Conservation (phyloP, 2,113 vertebrate genomes). For the Mesocricetus auratus region DNA sequence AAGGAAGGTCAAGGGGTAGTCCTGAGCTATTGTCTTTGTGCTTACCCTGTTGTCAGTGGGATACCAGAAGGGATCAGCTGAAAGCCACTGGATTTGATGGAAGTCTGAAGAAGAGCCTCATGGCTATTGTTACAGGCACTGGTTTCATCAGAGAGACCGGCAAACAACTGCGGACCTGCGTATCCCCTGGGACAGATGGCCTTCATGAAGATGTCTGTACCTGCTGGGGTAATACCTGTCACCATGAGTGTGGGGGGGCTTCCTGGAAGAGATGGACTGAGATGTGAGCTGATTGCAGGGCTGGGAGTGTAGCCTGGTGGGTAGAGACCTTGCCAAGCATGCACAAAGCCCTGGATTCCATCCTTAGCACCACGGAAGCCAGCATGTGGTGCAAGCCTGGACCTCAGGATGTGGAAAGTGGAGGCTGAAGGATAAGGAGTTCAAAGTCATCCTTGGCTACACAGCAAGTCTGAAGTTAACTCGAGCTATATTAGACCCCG, state of each 20-base stretch:
- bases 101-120: not conserved
- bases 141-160: not conserved
- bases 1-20: not conserved
- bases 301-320: not conserved
- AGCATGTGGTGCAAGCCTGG: not conserved
- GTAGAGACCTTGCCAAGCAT: not conserved
- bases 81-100: not conserved
- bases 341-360: not conserved
- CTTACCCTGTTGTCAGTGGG: not conserved
- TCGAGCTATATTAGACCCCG: not conserved
- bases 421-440: not conserved
- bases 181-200: not conserved
- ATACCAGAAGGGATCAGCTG: not conserved
- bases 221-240: not conserved
- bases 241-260: not conserved
- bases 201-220: not conserved
- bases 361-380: not conserved
- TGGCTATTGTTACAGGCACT: not conserved
- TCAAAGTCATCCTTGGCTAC: not conserved
- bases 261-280: not conserved
- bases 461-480: not conserved
- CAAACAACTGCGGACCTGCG: not conserved
- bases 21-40: not conserved
- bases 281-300: not conserved
- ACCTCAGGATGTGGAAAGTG: not conserved